These are phyloP conservation scores for Dissostichus mawsoni DNA, from an alignment of 2,113 vertebrate genomes.

Conservation along the genomic window DNA sequence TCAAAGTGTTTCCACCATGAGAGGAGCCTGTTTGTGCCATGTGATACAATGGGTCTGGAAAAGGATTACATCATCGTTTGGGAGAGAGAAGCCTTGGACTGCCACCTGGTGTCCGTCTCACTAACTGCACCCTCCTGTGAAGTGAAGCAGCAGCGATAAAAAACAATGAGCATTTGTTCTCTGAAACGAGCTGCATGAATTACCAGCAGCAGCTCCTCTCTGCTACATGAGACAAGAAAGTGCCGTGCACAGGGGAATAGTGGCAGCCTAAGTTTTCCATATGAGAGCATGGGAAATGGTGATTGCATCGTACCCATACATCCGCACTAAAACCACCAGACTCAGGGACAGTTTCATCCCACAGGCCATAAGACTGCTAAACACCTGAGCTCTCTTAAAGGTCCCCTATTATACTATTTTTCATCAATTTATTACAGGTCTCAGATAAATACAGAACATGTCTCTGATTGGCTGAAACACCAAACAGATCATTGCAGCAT, in stretches of 20 bases:
- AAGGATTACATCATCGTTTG: slow-evolving; percentile 81
- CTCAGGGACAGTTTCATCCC: too few species aligned
- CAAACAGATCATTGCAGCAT: too few species aligned
- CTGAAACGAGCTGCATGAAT: slow-evolving; percentile 54
- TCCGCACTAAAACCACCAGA: neutral
- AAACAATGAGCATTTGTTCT: slow-evolving; percentile 57
- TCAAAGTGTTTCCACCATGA: slow-evolving; percentile 54
- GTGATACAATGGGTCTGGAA: slow-evolving; percentile 69
- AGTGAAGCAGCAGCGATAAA: slow-evolving; percentile 41
- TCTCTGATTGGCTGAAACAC: too few species aligned
- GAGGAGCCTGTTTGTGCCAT: slow-evolving; percentile 61
- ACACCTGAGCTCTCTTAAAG: too few species aligned
- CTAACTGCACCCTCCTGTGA: slow-evolving; percentile 21
- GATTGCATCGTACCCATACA: slow-evolving; percentile 16
- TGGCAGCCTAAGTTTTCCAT: slow-evolving; percentile 31
- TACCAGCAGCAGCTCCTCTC: slow-evolving; percentile 44
- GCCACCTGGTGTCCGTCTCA: slow-evolving; percentile 75
- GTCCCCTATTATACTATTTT: too few species aligned
- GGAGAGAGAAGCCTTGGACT: slow-evolving; percentile 68
- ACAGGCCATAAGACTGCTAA: too few species aligned
- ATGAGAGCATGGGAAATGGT: slow-evolving; percentile 40
- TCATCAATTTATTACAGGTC: too few species aligned
- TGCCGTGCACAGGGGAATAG: neutral
- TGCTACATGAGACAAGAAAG: slow-evolving; percentile 51
- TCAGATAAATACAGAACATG: too few species aligned